Conservation (phyloP, 2,888 invertebrate genomes). For the Rhabditoides inermis region DNA sequence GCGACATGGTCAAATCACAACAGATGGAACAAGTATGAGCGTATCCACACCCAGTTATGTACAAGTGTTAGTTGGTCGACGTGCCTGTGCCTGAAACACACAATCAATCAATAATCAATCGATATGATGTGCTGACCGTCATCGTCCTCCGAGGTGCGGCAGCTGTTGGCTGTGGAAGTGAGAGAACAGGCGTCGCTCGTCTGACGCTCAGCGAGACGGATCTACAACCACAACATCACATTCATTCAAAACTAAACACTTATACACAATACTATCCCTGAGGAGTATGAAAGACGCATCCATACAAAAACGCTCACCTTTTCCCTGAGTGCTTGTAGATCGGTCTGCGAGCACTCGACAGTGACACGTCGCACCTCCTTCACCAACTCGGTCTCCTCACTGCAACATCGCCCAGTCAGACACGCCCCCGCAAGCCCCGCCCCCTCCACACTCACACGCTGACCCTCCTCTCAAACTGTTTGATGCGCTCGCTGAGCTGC, state of each 20-base stretch:
- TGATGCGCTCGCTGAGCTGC: conserved; percentile 16
- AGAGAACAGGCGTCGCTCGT: conserved; percentile 7
- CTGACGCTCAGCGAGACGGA: conserved; percentile 2
- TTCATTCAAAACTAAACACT: neutral
- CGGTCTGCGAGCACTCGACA: neutral
- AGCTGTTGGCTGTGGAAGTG: conserved; percentile 5
- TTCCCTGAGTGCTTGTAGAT: conserved; percentile 2
- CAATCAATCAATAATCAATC: too few relatives aligned
- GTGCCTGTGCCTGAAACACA: too few relatives aligned
- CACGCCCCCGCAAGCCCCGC: neutral
- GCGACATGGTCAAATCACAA: too few relatives aligned
- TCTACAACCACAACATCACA: neutral
- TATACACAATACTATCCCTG: neutral
- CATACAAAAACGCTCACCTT: neutral
- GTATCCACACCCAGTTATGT: too few relatives aligned
- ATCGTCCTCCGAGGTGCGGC: too few relatives aligned
- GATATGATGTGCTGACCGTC: too few relatives aligned
- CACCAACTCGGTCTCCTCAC: conserved; percentile 4
- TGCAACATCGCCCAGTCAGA: neutral
- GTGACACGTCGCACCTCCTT: conserved; percentile 1
- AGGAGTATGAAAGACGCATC: neutral
- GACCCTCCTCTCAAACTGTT: conserved; percentile 18
- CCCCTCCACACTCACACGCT: conserved; percentile 7
- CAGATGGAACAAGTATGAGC: too few relatives aligned
- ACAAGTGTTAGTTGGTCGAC: too few relatives aligned